These are phyloP conservation scores for Eilema depressum DNA, from an alignment of 2,888 invertebrate genomes.

Conservation along the genomic window DNA sequence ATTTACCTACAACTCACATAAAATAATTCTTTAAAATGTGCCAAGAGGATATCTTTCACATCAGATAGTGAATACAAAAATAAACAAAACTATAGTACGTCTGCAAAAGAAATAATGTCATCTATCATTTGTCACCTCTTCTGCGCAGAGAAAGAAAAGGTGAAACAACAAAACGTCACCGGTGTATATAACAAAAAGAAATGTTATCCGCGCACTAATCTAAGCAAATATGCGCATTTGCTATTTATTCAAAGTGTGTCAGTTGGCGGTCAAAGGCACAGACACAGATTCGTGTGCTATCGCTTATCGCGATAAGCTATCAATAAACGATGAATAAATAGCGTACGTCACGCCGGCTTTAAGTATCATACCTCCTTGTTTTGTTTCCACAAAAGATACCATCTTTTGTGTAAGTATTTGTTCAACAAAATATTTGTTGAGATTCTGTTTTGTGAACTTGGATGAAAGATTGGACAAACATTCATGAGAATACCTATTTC, in stretches of 20 bases:
- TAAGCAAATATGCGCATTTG: slow-evolving; percentile 31
- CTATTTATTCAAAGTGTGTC: slow-evolving; percentile 36
- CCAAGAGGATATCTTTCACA: not conserved
- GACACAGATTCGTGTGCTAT: slow-evolving; percentile 27
- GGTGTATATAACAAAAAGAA: slow-evolving; percentile 15
- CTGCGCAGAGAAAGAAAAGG: not conserved
- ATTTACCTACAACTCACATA: not conserved
- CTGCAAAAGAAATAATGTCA: not conserved
- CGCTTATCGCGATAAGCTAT: slow-evolving; percentile 38
- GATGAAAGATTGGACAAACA: not conserved
- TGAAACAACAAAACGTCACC: slow-evolving; percentile 18
- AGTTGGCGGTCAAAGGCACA: slow-evolving; percentile 42
- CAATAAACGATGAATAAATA: slow-evolving; percentile 40
- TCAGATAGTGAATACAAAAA: not conserved
- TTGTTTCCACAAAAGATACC: slow-evolving; percentile 41
- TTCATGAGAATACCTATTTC: not conserved
- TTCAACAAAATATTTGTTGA: slow-evolving; percentile 11
- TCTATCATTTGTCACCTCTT: not conserved
- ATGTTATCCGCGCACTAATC: slow-evolving; percentile 20
- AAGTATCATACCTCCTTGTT: slow-evolving; percentile 20
- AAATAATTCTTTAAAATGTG: not conserved
- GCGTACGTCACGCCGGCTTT: slow-evolving; percentile 25
- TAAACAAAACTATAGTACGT: not conserved
- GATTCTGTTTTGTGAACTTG: not conserved
- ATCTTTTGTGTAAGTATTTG: slow-evolving; percentile 32